Evolutionary conservation across 2,888 invertebrate species (phyloP).

Genomic region (Troides oblongomaculatus): DNA sequence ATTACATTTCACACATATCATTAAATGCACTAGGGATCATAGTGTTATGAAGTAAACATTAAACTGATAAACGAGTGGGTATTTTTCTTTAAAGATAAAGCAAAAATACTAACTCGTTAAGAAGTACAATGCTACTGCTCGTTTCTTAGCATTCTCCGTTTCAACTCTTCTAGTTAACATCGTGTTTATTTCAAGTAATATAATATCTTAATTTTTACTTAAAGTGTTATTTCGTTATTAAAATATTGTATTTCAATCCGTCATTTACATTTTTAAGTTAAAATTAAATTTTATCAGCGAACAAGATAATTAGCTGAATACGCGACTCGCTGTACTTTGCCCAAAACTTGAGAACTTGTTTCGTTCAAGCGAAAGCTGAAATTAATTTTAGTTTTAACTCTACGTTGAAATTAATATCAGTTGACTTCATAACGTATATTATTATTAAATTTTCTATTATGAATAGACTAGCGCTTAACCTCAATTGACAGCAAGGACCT

Average conservation of each 20-base stretch:
- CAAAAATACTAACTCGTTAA: no score
- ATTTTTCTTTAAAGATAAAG: no score
- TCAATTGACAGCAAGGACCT: no score
- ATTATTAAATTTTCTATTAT: neutral
- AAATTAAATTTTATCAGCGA: constrained; percentile 7
- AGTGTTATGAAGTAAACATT: no score
- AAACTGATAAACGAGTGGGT: no score
- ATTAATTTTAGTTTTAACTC: constrained; percentile 26
- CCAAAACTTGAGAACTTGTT: constrained; percentile 12
- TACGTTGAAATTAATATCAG: neutral
- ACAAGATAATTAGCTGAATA: constrained; percentile 7
- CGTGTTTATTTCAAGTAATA: no score
- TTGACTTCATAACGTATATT: neutral
- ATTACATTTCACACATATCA: no score
- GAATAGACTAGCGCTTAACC: no score
- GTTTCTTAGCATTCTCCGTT: no score
- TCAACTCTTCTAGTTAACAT: no score
- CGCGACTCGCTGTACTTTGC: constrained; percentile 6
- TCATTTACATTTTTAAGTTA: neutral
- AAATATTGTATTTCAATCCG: neutral
- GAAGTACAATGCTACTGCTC: no score
- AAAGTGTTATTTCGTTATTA: neutral
- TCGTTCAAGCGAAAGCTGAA: constrained; percentile 8
- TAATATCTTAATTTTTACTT: neutral
- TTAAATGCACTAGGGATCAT: no score